These are phyloP conservation scores for Patiria pectinifera DNA, from an alignment of 53 echinoderm and acorn worm genomes.

Conservation along the genomic window DNA sequence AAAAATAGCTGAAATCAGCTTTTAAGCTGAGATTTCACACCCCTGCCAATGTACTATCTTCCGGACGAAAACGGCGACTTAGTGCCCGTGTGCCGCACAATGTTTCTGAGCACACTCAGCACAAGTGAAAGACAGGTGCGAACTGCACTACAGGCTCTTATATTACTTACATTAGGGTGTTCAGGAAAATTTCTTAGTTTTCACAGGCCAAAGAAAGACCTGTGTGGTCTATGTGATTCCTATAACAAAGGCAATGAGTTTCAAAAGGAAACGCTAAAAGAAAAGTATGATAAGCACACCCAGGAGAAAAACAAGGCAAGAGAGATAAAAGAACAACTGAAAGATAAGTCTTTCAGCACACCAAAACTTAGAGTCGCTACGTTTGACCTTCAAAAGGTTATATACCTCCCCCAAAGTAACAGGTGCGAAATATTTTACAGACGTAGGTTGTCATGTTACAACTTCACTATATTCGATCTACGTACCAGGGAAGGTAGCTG, in stretches of 20 bases:
- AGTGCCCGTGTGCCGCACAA: slow-evolving; percentile 1
- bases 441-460: slow-evolving; percentile 57
- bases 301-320: slow-evolving; percentile 50
- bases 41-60: slow-evolving; percentile 46
- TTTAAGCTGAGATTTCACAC: too few species aligned
- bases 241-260: slow-evolving; percentile 17
- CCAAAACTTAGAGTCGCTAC: slow-evolving; percentile 13
- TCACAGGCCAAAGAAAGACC: slow-evolving; percentile 71
- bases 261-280: slow-evolving; percentile 28
- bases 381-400: slow-evolving; percentile 73
- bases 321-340: slow-evolving; percentile 48
- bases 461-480: slow-evolving; percentile 68
- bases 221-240: slow-evolving; percentile 57
- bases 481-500: slow-evolving; percentile 24
- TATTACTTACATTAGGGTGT: background rate
- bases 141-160: slow-evolving; percentile 42
- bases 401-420: slow-evolving; percentile 61
- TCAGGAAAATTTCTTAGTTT: slow-evolving; percentile 19
- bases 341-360: slow-evolving; percentile 27
- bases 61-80: background rate
- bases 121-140: slow-evolving; percentile 42
- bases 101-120: slow-evolving; percentile 45
- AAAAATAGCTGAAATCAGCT: too few species aligned
- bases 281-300: slow-evolving; percentile 8
- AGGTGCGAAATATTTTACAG: slow-evolving; percentile 66